Evolutionary conservation across 2,888 invertebrate genomes (phyloP).

Genomic region (Exephanes ischioxanthus): DNA sequence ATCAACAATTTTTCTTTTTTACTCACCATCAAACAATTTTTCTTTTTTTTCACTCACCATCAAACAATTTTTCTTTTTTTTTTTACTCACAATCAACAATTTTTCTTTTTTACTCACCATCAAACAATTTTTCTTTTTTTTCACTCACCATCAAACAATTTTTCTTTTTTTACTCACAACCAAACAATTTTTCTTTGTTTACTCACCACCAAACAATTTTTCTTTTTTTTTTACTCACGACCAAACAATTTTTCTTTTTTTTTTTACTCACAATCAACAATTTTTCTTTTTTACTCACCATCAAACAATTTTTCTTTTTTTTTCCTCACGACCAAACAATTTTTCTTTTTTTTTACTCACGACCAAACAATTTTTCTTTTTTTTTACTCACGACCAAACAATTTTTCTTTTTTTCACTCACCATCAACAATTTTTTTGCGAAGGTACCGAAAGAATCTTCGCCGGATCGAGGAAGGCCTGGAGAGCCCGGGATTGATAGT

Average conservation of each 20-base stretch:
- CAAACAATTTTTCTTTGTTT: background rate
- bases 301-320: background rate
- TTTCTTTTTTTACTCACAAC: constrained; percentile 15
- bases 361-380: constrained; percentile 10
- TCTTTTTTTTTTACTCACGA: background rate
- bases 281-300: constrained; percentile 13
- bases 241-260: constrained; percentile 19
- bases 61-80: background rate
- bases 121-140: constrained; percentile 21
- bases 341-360: constrained; percentile 8
- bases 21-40: constrained; percentile 11
- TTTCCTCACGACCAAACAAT: background rate
- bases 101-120: constrained; percentile 9
- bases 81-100: background rate
- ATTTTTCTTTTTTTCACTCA: background rate
- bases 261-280: constrained; percentile 1
- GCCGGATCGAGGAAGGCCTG: constrained; percentile 92
- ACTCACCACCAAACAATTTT: constrained; percentile 17
- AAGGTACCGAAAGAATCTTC: constrained; percentile 94
- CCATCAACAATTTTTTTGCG: constrained; percentile 24
- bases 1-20: constrained; percentile 21
- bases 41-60: too few species aligned
- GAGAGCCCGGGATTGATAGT: constrained; percentile 90
- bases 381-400: constrained; percentile 6
- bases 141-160: constrained; percentile 2